Evolutionary conservation across 2,113 vertebrate genomes (phyloP), one percentile per base, ranked within the genome.

Genomic region (Nycticebus coucang): DNA sequence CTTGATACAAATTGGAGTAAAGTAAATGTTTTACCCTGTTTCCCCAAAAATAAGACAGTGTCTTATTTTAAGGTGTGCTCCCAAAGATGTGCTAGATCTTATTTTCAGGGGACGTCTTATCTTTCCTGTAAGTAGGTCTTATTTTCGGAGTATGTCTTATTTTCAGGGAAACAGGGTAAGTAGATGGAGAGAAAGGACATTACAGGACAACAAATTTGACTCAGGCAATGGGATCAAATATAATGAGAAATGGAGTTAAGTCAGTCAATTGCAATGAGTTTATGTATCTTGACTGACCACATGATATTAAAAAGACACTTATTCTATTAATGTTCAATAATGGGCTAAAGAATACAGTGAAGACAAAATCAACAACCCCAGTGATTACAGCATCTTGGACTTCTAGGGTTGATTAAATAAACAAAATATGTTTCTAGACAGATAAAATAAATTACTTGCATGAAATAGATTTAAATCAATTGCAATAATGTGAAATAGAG

Each of bases 391-490:
- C 7, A 84, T 14, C 4, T 28, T 62, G 35, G 4, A 55, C 7
- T 60, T 0, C 24, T 41, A 81, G 30, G 33, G 5, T 90, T 33
- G 84, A 94, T 55, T 77, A 84, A 92, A 84, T 55, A 45, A 75
- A 79, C 30, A n/a, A 68, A 2, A 87, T 55, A 59, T 64, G 72
- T 71, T 69, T 18, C 80, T 77, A 77, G 5, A 41, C 71, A 86
- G 17, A 80, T 19, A 94, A 92, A 81, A 90, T 5, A 83, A 4
- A 71, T 37, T 79, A 12, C 66, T 55, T 28, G 12, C 7, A 55
- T 59, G 26, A 87, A 90, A 83, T 37, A 77, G 15, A 74, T 95
- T 94, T 83, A 21, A 45, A 68, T 66, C 78, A 57, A 55, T 72
- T 80, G 41, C 0, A 91, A 15, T 60, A 81, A 50, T 53, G 19